Evolutionary conservation across 2,113 vertebrate species (phyloP).

Genomic region (Uria lomvia): DNA sequence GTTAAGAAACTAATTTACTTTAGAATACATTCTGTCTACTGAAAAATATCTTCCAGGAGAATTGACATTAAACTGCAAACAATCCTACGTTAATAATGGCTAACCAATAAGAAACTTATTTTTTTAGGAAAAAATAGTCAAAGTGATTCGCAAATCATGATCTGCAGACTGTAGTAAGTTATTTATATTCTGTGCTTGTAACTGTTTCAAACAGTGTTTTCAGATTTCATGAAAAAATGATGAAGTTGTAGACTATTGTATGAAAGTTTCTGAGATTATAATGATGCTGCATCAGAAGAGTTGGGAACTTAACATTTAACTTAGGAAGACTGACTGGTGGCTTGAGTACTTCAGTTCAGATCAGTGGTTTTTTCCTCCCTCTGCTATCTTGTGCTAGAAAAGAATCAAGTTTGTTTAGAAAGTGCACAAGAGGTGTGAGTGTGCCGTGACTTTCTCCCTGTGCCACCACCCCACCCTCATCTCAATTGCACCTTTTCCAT

Average conservation of each 20-base stretch:
- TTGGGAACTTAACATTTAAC: background rate
- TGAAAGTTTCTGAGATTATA: background rate
- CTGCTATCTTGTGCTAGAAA: background rate
- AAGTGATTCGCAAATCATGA: background rate
- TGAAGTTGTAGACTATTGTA: background rate
- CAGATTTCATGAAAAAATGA: background rate
- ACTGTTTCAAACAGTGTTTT: background rate
- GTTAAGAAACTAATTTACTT: background rate
- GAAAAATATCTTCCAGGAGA: background rate
- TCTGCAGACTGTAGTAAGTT: background rate
- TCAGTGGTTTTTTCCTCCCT: accelerated
- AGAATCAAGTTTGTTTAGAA: accelerated
- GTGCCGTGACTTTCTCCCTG: background rate
- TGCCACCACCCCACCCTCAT: background rate
- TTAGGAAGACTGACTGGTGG: background rate
- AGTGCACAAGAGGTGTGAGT: accelerated
- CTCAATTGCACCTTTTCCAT: background rate
- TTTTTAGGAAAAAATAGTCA: background rate
- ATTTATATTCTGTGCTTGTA: background rate
- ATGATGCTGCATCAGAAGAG: background rate
- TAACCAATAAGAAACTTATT: background rate
- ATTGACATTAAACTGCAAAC: background rate
- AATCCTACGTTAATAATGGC: background rate
- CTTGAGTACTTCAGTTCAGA: background rate
- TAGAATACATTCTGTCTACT: background rate